Conservation (phyloP, 2,888 invertebrate genomes). For the Zaprionus obscuricornis region DNA sequence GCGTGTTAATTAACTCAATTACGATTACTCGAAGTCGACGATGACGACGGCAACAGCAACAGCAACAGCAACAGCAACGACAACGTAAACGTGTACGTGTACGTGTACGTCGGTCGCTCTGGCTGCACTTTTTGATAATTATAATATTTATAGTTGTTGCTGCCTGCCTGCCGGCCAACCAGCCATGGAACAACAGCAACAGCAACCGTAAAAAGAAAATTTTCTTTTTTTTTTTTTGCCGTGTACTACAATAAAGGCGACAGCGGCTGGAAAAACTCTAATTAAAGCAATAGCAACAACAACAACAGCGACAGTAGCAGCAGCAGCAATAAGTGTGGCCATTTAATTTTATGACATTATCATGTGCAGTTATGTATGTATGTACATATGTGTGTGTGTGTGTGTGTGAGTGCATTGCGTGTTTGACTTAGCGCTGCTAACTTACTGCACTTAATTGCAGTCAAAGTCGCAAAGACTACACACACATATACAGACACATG, state of each 20-base stretch:
- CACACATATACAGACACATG: constrained; percentile 31
- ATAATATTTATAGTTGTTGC: constrained; percentile 73
- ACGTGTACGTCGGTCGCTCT: constrained; percentile 33
- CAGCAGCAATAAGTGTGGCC: constrained; percentile 68
- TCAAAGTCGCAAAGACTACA: constrained; percentile 51
- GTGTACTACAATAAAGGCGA: constrained; percentile 31
- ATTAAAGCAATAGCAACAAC: constrained; percentile 63
- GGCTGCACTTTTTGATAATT: constrained; percentile 76
- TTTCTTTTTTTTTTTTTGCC: constrained; percentile 42
- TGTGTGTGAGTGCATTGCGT: constrained; percentile 44
- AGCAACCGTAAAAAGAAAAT: constrained; percentile 39
- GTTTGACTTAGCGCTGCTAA: constrained; percentile 47
- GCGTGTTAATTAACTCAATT: constrained; percentile 78
- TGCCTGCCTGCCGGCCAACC: not conserved
- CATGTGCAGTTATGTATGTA: constrained; percentile 66
- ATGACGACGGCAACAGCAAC: not conserved
- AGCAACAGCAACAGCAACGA: not conserved
- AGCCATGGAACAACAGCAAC: constrained; percentile 23
- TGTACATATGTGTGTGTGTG: not conserved
- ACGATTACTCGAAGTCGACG: constrained; percentile 64
- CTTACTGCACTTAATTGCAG: constrained; percentile 54
- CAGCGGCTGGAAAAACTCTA: constrained; percentile 68
- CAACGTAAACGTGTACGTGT: constrained; percentile 19
- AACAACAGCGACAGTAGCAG: constrained; percentile 19
- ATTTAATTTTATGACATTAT: constrained; percentile 79